phyloP scores from a whole-genome alignment of 2,797 vertebrate species.

The Cossypha dichroa region DNA sequence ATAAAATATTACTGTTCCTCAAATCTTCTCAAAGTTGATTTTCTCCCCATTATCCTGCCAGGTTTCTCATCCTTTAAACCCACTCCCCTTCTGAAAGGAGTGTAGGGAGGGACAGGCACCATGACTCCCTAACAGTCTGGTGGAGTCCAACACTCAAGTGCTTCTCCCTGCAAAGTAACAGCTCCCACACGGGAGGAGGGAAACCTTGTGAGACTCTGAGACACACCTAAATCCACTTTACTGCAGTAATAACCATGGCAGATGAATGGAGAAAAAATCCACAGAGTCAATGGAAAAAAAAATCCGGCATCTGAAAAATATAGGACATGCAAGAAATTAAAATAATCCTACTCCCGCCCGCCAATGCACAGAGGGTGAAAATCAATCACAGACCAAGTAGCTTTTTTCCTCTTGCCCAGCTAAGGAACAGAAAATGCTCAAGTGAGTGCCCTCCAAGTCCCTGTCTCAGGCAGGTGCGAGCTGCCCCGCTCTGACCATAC shows the following conservation, averaged over 20 bases:
- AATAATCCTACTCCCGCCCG: not conserved
- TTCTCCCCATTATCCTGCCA: not conserved
- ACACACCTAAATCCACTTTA: constrained; percentile 10
- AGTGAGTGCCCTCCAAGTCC: not conserved
- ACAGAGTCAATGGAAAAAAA: not conserved
- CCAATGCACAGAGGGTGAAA: not conserved
- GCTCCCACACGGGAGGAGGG: not conserved
- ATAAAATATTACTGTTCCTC: not conserved
- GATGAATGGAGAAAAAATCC: not conserved
- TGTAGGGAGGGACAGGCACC: not conserved
- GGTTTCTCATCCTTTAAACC: not conserved
- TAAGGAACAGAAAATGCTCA: not conserved
- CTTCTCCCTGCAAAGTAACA: not conserved
- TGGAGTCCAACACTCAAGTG: not conserved
- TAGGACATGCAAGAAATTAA: not conserved
- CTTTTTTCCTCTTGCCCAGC: not conserved
- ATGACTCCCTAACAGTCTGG: not conserved
- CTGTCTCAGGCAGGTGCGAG: not conserved
- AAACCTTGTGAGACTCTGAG: not conserved
- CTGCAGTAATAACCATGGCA: not conserved
- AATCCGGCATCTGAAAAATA: not conserved
- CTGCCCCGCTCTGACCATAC: constrained; percentile 66
- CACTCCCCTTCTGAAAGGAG: not conserved
- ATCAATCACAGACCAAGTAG: not conserved
- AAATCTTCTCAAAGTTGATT: not conserved